Evolutionary conservation across 2,113 vertebrate genomes (phyloP), one percentile per base, ranked within the genome.

Genomic region (Atrichornis clamosus): DNA sequence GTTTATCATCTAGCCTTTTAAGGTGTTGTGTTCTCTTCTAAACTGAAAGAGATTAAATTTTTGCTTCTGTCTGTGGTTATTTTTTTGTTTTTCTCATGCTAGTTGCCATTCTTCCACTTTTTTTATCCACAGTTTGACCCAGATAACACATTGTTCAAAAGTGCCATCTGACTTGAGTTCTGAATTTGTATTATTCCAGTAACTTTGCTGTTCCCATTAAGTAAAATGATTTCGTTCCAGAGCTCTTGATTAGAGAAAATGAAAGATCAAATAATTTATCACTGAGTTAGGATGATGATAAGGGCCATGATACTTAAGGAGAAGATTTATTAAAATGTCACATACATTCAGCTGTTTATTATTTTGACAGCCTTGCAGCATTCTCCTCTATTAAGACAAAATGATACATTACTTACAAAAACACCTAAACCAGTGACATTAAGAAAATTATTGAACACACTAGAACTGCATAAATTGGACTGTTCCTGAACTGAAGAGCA

Each of bases 181-280:
- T 77, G 39, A 65, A 65, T 37, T 28, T 42, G 9, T 47, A 62
- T 77, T 82, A 79, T 85, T 87, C 60, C 72, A 87, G 50, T 70
- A 76, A 86, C 44, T 87, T 91, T 89, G 46, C 47, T 75, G 32
- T 64, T 93, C 39, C 33, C 32, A 56, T 82, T 87, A 76, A 77
- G 47, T 60, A 89, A 86, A 95, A 92, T 90, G 0, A 70, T 93
- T 87, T 91, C 0, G 10, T 87, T 92, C 22, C 63, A 82, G 52
- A 87, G 49, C 27, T 74, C 64, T 92, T 92, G 42, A 83, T 87
- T 91, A 93, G 37, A 94, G 41, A 91, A 96, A 95, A 80, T 52
- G 89, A 93, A 93, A 78, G n/a, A 96, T 65, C 10, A 73, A 90
- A 73, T 87, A 0, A 75, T 92, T 84, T 83, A 64, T 94, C 74